Evolutionary conservation across 2,113 vertebrate species (phyloP).

Genomic region (Callithrix jacchus): DNA sequence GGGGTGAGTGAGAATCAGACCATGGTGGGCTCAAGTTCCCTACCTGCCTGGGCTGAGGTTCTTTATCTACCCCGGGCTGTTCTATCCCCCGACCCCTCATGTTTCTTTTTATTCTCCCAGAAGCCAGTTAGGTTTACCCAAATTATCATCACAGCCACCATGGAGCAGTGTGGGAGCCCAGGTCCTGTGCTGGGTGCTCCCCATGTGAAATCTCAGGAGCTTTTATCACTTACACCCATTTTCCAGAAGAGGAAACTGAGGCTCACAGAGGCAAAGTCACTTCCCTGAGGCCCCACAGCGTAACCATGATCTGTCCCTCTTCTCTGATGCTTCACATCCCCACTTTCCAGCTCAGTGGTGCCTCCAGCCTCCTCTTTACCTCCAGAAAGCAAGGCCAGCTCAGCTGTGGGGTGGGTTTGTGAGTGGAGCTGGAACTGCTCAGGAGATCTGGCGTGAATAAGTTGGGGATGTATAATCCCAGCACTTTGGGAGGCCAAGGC

Average conservation of each 20-base stretch:
- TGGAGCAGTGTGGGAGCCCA: not conserved
- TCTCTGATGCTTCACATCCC: not conserved
- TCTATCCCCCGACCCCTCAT: not conserved
- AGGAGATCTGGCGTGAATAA: not conserved
- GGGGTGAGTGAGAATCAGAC: not conserved
- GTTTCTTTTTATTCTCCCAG: not conserved
- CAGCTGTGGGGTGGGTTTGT: accelerated
- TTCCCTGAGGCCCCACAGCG: not conserved
- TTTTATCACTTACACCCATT: not conserved
- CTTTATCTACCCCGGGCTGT: not conserved
- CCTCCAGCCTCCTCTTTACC: not conserved
- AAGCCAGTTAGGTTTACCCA: not conserved
- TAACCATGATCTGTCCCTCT: not conserved
- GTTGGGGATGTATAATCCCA: not conserved
- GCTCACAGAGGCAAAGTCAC: not conserved
- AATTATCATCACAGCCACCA: accelerated
- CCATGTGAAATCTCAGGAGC: not conserved
- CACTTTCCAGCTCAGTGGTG: not conserved
- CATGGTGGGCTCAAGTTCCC: not conserved
- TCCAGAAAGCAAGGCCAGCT: not conserved
- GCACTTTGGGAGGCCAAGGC: not conserved
- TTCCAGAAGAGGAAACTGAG: not conserved
- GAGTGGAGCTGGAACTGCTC: not conserved
- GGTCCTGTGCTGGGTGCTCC: not conserved
- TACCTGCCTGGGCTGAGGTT: not conserved